Percentiles rank a stretch among this genome's conserved stretches.
Conservation (phyloP, 2,888 invertebrate genomes). For the Drosophila trichaetosa region DNA sequence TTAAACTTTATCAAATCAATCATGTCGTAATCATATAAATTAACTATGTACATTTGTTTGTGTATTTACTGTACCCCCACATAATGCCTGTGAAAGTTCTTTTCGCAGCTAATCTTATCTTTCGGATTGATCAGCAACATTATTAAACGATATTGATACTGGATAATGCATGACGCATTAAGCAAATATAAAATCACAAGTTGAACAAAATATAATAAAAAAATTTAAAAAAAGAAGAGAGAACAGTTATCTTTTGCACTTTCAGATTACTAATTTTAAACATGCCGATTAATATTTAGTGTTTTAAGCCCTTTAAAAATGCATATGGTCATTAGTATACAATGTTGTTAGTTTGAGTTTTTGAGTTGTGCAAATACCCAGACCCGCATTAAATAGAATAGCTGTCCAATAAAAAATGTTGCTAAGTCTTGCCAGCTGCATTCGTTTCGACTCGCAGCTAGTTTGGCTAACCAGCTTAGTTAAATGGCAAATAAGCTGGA, state of each 20-base stretch:
- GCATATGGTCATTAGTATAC: background rate
- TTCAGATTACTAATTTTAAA: background rate
- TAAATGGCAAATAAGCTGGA: conserved; percentile 70
- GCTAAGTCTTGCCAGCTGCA: conserved; percentile 8
- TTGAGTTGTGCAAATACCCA: background rate
- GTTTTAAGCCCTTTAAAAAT: background rate
- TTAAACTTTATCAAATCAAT: conserved; percentile 14
- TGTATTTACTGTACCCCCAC: background rate
- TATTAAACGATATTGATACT: background rate
- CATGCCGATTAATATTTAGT: background rate
- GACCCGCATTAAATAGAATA: conserved; percentile 18
- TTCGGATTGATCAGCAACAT: conserved; percentile 1
- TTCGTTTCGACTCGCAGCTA: conserved; percentile 32
- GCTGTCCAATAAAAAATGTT: background rate
- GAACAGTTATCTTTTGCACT: background rate
- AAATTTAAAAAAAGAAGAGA: background rate
- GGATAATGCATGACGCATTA: background rate
- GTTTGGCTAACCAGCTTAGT: conserved; percentile 73
- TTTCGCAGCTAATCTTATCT: conserved; percentile 19
- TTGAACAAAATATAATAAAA: background rate
- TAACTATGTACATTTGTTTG: background rate
- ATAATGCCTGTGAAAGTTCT: conserved; percentile 1
- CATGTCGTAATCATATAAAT: background rate
- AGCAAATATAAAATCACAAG: background rate
- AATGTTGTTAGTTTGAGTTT: background rate